Base-by-base conservation (phyloP, 2,797 vertebrate genomes). In the Intellagama lesueurii region DNA sequence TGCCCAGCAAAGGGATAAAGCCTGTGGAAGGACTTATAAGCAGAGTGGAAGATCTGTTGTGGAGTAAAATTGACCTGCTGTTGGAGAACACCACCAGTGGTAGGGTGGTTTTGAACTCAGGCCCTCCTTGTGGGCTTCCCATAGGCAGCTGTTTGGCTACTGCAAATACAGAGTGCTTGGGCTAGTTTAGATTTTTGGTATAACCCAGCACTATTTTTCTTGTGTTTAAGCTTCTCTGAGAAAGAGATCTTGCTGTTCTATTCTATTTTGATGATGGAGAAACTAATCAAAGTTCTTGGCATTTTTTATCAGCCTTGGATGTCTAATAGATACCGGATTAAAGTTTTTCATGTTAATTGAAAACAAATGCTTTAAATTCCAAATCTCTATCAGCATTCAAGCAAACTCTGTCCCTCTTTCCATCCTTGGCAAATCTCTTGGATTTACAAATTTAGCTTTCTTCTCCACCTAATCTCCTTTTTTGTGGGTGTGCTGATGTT, bases 401-500 rank as follows among this genome's bases (percentile, higher is more conserved):
- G 69, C 49, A 81, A 87, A 75, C 26, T 6, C 64, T 81, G 69
- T 26, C 35, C 60, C 52, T 35, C 35, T 88, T 17, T 81, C 79
- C 79, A 60, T 75, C 32, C 35, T 81, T 85, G n/a, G 79, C 79
- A 88, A 88, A 88, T 75, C 69, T 82, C 87, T 60, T 88, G 32
- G 69, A 82, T 88, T 75, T 88, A 82, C 69, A 82, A 88, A 32
- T 82, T 82, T 81, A 88, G 69, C 79, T 88, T 88, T 75, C 49
- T 52, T 75, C 78, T 73, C 68, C 40, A 79, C 17, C 49, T 81
- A 87, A 87, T 81, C 68, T 87, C 49, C 69, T 73, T 81, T 73
- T 81, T 40, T 7, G 52, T 56, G 52, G 73, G 73, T 82, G 40
- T 8, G 9, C 56, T 88, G 87, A 82, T 75, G 72, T 75, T 64